Evolutionary conservation across 1,140 invertebrate genomes (phyloP).

Genomic region (Stegodyphus mimosarum): DNA sequence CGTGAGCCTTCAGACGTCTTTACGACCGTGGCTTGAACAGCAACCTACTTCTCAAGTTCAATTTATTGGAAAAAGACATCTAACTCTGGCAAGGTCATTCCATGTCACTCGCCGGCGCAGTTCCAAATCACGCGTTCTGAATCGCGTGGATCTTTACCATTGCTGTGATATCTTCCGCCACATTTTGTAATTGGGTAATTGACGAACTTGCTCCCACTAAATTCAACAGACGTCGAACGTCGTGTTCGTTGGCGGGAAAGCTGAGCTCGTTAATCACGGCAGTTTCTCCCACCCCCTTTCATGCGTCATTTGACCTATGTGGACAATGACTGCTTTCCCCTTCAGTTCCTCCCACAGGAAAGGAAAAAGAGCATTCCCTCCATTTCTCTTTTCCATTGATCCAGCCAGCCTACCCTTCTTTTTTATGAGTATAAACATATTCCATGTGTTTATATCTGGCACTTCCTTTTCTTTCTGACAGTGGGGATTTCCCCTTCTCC

Average conservation of each 20-base stretch:
- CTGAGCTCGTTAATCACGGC: conserved; percentile 15
- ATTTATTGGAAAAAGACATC: no score
- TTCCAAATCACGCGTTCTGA: no score
- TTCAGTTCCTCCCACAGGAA: neutral
- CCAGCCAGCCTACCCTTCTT: no score
- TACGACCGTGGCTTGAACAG: no score
- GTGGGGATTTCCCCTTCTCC: neutral
- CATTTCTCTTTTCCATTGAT: no score
- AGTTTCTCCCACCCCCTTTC: neutral
- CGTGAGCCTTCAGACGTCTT: no score
- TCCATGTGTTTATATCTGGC: neutral
- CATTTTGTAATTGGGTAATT: conserved; percentile 50
- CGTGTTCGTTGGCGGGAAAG: neutral
- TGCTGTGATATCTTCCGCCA: neutral
- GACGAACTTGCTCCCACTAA: neutral
- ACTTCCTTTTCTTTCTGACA: neutral
- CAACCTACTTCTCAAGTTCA: no score
- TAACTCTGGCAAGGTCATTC: no score
- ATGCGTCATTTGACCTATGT: conserved; percentile 35
- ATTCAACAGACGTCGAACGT: neutral
- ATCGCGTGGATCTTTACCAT: no score
- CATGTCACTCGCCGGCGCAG: no score
- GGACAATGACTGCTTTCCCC: neutral
- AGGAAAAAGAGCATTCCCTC: no score
- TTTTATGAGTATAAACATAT: neutral